Evolutionary conservation across 1,140 invertebrate species (phyloP), one percentile per base, ranked within the genome.

Genomic region (Bombus soroeensis): DNA sequence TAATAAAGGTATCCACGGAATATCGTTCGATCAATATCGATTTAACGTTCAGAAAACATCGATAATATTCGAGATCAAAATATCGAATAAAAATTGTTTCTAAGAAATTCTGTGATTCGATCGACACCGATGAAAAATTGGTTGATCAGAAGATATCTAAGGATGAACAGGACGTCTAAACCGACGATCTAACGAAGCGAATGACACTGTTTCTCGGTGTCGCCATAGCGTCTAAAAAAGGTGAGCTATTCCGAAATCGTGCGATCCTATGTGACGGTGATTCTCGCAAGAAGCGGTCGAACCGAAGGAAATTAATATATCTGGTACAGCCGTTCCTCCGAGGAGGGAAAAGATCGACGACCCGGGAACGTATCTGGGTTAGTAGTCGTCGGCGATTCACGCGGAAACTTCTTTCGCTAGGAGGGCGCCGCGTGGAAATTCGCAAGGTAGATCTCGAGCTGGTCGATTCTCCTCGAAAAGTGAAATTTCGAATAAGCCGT

Each of bases 341-440:
- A 92, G 91, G 92, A 94, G 92, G 92, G 92, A 94, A 94, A 93
- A 94, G 95, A 95, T 95, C 95, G 92, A 94, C 93, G 95, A 95
- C 95, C 95, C 93, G 93, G 87, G 90, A 88, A 91, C 93, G 93
- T 94, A 95, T 95, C 95, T 95, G 93, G 95, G 95, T 95, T 95
- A 95, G 95, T 95, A 95, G 94, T 94, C 94, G 94, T 94, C 92
- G 94, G 90, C 93, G 94, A 95, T 95, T 95, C 93, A 93, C 92
- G 92, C 91, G 88, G 90, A 88, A 91, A 91, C 85, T 89, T 91
- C 87, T 91, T 86, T 91, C 89, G 85, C 90, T 91, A 91, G 90
- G 89, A 83, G 82, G 87, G 81, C 68, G 59, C 66, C 68, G 78
- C 93, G 92, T 92, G 95, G 92, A 95, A 95, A 95, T 94, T 87